Conservation (phyloP, 2,888 invertebrate species). For the Gibbula magus region DNA sequence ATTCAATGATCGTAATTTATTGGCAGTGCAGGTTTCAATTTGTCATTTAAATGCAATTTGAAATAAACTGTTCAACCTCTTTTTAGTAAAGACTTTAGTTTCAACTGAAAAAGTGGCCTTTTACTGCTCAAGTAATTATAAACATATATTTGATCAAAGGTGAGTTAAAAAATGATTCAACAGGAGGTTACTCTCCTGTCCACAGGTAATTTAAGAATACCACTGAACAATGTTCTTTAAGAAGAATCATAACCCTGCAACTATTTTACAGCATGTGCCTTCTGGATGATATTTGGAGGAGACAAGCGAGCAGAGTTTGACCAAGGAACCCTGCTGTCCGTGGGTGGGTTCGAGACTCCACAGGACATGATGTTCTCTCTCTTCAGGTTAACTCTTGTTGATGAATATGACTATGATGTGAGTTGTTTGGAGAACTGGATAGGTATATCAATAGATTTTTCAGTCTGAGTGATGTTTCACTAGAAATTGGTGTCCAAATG, state of each 20-base stretch:
- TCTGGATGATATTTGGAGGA: conserved; percentile 74
- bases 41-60: too few species aligned
- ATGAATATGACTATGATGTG: conserved; percentile 73
- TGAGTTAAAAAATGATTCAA: background rate
- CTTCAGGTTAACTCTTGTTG: conserved; percentile 73
- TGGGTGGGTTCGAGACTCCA: conserved; percentile 52
- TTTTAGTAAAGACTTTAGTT: too few species aligned
- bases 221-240: background rate
- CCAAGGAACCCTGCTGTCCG: conserved; percentile 37
- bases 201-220: background rate
- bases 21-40: too few species aligned
- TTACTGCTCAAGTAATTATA: too few species aligned
- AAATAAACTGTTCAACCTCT: too few species aligned
- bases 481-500: too few species aligned
- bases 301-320: conserved; percentile 54
- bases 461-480: too few species aligned
- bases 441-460: too few species aligned
- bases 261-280: conserved; percentile 68
- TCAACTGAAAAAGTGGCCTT: too few species aligned
- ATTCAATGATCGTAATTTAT: too few species aligned
- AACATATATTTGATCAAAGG: background rate
- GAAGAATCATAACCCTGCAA: too few species aligned
- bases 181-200: background rate
- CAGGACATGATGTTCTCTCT: conserved; percentile 63
- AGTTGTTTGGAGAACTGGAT: conserved; percentile 37